These are phyloP conservation scores for Tetramorium simillimum DNA, from an alignment of 1,140 invertebrate genomes.

Conservation along the genomic window DNA sequence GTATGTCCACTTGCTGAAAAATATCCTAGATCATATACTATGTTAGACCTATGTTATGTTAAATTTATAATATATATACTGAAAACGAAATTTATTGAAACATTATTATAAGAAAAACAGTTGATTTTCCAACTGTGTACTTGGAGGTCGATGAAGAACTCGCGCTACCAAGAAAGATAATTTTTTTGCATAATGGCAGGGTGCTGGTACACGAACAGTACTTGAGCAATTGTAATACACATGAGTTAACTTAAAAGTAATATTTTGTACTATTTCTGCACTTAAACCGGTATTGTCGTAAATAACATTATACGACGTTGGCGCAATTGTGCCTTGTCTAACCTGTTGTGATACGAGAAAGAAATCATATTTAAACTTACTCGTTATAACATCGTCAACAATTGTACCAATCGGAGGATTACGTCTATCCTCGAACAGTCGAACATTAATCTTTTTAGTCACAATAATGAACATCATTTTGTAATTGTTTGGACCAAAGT, in stretches of 20 bases:
- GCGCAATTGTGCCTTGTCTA: constrained; percentile 92
- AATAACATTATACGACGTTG: constrained; percentile 93
- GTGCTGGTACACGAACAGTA: constrained; percentile 93
- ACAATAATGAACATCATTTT: constrained; percentile 91
- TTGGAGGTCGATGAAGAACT: constrained; percentile 87
- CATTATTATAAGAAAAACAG: constrained; percentile 86
- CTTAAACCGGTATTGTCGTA: constrained; percentile 87
- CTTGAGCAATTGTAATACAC: constrained; percentile 94
- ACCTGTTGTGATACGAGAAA: constrained; percentile 93
- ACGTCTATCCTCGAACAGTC: constrained; percentile 86
- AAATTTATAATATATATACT: not conserved
- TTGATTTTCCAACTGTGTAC: constrained; percentile 81
- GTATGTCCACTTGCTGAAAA: not conserved
- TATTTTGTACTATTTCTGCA: constrained; percentile 89
- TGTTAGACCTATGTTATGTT: not conserved
- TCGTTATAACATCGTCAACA: constrained; percentile 94
- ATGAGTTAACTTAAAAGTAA: constrained; percentile 93
- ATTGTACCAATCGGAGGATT: constrained; percentile 95
- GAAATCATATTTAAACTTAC: constrained; percentile 93
- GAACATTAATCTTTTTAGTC: constrained; percentile 90
- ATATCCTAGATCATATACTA: not conserved
- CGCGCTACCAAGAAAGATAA: constrained; percentile 92
- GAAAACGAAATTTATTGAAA: not conserved
- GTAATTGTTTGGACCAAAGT: constrained; percentile 81
- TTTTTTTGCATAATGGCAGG: constrained; percentile 95